phyloP scores from a whole-genome alignment of 2,113 vertebrate species.

The Gymnobelideus leadbeateri region DNA sequence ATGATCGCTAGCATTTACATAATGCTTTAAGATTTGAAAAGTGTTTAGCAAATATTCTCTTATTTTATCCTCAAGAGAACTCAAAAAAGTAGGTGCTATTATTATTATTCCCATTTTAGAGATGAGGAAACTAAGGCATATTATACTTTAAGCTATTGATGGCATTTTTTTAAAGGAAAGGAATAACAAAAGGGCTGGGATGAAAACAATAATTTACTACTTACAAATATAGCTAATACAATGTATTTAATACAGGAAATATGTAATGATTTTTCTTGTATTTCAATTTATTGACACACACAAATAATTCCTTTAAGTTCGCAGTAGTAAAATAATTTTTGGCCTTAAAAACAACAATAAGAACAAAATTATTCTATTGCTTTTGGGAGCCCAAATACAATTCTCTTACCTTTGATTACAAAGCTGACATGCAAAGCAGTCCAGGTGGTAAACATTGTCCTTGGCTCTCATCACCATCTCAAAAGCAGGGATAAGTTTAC shows the following conservation, averaged over 20 bases:
- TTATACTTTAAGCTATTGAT: neutral
- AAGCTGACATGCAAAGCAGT: constrained; percentile 99
- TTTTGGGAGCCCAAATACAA: neutral
- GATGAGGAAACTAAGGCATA: neutral
- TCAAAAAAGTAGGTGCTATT: neutral
- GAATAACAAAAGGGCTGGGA: neutral
- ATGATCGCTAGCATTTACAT: neutral
- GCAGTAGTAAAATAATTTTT: neutral
- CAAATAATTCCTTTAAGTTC: constrained; percentile 28
- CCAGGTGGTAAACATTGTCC: constrained; percentile 99
- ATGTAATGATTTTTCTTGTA: neutral
- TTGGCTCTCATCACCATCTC: constrained; percentile 99
- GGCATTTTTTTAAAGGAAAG: neutral
- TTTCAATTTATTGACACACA: neutral
- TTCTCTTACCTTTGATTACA: constrained; percentile 97
- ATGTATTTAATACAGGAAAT: neutral
- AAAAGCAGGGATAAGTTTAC: constrained; percentile 98
- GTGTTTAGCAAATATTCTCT: neutral
- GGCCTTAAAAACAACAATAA: constrained; percentile 5
- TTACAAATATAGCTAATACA: neutral
- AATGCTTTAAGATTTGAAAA: neutral
- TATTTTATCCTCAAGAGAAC: neutral
- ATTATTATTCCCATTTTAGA: neutral
- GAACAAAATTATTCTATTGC: neutral
- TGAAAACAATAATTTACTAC: neutral